A percentile compares a stretch with the other conserved stretches of the same genome.
Conservation (phyloP, 2,888 invertebrate species). For the Drosophila barbarae region DNA sequence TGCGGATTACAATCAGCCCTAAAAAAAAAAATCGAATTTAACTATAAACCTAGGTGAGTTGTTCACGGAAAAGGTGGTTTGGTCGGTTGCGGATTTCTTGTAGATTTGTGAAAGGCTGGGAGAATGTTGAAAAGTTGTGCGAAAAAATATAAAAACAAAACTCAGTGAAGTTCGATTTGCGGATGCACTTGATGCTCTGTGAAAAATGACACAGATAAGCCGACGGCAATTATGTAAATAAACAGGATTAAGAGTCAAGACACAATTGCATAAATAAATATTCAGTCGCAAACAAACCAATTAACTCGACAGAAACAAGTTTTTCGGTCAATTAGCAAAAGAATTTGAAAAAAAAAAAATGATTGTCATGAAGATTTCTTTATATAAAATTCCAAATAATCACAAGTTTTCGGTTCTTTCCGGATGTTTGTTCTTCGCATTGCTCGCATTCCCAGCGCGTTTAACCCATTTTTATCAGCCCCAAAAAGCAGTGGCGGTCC, state of each 20-base stretch:
- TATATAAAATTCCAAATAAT: background rate
- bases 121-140: conserved; percentile 2
- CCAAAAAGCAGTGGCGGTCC: background rate
- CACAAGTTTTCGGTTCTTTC: background rate
- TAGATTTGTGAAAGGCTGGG: background rate
- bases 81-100: background rate
- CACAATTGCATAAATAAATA: conserved; percentile 17
- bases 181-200: conserved; percentile 3
- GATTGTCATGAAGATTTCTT: background rate
- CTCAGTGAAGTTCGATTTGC: background rate
- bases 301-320: conserved; percentile 10
- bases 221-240: conserved; percentile 11
- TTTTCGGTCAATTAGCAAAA: conserved; percentile 5
- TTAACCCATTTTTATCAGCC: conserved; percentile 16
- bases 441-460: conserved; percentile 1
- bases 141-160: background rate
- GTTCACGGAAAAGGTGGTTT: conserved; percentile 7
- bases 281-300: conserved; percentile 5
- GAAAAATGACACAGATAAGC: conserved; percentile 1
- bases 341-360: background rate
- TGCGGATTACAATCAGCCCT: conserved; percentile 24
- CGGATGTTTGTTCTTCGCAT: conserved; percentile 14
- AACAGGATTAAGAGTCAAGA: conserved; percentile 8
- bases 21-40: conserved; percentile 7
- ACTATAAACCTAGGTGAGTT: conserved; percentile 17